Conservation (phyloP, 1,140 invertebrate species). For the Zaprionus africanus region DNA sequence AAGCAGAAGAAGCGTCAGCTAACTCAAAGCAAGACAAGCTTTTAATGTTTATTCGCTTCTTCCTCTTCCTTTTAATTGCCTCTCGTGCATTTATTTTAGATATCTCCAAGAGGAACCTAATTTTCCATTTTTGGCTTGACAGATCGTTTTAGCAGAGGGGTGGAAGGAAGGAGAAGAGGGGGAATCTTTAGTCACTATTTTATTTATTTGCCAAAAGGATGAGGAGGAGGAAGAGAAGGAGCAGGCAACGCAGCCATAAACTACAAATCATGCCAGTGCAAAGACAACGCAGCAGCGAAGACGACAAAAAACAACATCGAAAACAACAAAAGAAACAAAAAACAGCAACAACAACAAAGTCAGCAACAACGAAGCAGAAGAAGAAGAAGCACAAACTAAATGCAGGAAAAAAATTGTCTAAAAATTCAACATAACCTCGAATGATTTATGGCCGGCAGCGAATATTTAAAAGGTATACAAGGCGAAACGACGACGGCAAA, state of each 20-base stretch:
- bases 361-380: slow-evolving; percentile 1
- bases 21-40: neutral
- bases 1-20: neutral
- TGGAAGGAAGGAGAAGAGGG: slow-evolving; percentile 17
- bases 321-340: slow-evolving; percentile 9
- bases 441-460: slow-evolving; percentile 81
- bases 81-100: slow-evolving; percentile 59
- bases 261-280: slow-evolving; percentile 76
- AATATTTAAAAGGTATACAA: slow-evolving; percentile 80
- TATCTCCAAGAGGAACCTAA: slow-evolving; percentile 55
- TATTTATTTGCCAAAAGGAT: slow-evolving; percentile 70
- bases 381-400: slow-evolving; percentile 28
- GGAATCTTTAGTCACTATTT: slow-evolving; percentile 64
- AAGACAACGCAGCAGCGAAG: slow-evolving; percentile 51
- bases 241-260: slow-evolving; percentile 71
- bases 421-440: slow-evolving; percentile 83
- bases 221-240: slow-evolving; percentile 13
- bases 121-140: slow-evolving; percentile 57
- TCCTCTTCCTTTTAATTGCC: slow-evolving; percentile 56
- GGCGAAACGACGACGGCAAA: slow-evolving; percentile 13
- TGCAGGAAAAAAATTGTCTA: slow-evolving; percentile 74
- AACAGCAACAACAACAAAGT: slow-evolving; percentile 4
- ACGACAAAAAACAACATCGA: slow-evolving; percentile 28
- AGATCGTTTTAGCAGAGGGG: slow-evolving; percentile 12
- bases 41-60: neutral